Evolutionary conservation across 1,140 invertebrate genomes (phyloP).

Genomic region (Drosophila mauritiana): DNA sequence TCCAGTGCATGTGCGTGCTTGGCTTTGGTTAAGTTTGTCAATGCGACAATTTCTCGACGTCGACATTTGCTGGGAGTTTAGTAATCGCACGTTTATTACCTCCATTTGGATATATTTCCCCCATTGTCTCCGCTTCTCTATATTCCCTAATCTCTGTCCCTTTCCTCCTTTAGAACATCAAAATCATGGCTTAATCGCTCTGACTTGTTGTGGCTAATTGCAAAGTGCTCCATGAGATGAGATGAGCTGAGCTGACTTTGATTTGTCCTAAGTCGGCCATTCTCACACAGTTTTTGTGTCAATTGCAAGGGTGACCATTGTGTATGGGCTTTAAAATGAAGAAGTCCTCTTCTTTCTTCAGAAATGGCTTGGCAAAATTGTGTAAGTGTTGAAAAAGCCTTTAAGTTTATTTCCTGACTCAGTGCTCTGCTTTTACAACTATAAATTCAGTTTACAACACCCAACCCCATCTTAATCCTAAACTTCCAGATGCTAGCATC

Average conservation of each 20-base stretch:
- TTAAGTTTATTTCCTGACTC: too few relatives aligned
- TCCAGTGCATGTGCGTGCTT: constrained; percentile 32
- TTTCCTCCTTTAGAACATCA: constrained; percentile 24
- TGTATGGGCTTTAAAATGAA: background rate
- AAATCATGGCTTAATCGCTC: constrained; percentile 54
- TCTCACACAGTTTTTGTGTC: constrained; percentile 32
- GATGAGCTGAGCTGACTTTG: constrained; percentile 47
- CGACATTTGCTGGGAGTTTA: constrained; percentile 37
- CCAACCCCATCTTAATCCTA: background rate
- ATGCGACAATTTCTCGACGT: constrained; percentile 49
- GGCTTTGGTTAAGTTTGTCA: constrained; percentile 36
- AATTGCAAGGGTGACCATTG: constrained; percentile 11
- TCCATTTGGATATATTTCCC: constrained; percentile 34
- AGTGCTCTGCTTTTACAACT: too few relatives aligned
- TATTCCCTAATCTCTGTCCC: background rate
- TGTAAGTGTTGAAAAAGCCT: too few relatives aligned
- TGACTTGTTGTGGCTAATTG: constrained; percentile 59
- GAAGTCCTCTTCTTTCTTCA: background rate
- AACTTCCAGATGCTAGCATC: constrained; percentile 12
- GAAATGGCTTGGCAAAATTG: background rate
- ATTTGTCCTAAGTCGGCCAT: constrained; percentile 34
- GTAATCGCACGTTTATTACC: constrained; percentile 60
- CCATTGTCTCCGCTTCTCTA: constrained; percentile 1
- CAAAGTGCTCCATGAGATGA: constrained; percentile 50
- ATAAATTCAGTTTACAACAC: too few relatives aligned